A percentile compares a stretch with the other conserved stretches of the same genome.
Conservation (phyloP, 2,113 vertebrate species). For the Cromileptes altivelis region DNA sequence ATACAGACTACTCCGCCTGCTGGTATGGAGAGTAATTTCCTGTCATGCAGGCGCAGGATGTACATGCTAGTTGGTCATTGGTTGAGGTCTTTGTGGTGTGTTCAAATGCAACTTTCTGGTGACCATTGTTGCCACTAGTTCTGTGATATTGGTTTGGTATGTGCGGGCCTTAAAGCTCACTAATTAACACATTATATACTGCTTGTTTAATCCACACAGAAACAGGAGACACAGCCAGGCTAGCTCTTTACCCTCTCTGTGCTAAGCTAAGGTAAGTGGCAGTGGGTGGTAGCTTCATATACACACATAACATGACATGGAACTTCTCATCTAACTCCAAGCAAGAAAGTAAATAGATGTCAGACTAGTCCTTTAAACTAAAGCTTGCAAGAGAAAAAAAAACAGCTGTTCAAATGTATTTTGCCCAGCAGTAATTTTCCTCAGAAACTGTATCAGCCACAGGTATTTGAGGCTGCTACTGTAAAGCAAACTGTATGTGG, state of each 20-base stretch:
- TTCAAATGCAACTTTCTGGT: no score
- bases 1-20: no score
- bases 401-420: neutral
- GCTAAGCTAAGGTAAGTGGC: neutral
- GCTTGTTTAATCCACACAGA: neutral
- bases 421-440: neutral
- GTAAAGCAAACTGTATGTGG: slow-evolving; percentile 61
- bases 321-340: neutral
- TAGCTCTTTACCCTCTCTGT: neutral
- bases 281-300: neutral
- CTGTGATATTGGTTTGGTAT: no score
- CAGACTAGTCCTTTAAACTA: neutral
- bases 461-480: slow-evolving; percentile 46
- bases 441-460: slow-evolving; percentile 27
- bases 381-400: neutral
- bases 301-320: neutral
- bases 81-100: no score
- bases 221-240: neutral
- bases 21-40: no score
- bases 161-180: neutral
- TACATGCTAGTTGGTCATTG: no score
- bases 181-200: neutral
- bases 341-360: neutral
- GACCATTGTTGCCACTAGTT: no score
- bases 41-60: no score